Conservation (phyloP, 2,888 invertebrate genomes). For the Hymenopus coronatus region DNA sequence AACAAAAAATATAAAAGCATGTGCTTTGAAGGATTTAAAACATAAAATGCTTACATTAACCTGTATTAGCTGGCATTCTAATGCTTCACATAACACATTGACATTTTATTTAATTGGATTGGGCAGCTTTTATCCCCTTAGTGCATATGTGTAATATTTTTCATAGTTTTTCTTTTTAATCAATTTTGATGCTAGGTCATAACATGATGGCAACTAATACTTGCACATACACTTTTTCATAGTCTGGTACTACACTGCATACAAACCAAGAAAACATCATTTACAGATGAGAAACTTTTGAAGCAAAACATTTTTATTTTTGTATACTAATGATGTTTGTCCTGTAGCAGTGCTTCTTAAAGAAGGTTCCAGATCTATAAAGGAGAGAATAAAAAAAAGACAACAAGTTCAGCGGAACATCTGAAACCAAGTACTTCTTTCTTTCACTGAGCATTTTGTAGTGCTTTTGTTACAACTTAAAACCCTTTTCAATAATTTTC, state of each 20-base stretch:
- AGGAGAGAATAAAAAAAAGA: no score
- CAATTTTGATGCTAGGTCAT: background rate
- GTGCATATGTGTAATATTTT: background rate
- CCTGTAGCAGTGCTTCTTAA: background rate
- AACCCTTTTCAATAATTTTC: background rate
- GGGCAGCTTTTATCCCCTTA: background rate
- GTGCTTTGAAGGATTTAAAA: background rate
- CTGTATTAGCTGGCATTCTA: background rate
- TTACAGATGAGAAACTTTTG: background rate
- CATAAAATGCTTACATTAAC: conserved; percentile 8
- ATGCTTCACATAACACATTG: conserved; percentile 9
- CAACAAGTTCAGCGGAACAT: background rate
- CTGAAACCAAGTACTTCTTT: background rate
- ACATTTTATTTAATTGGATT: background rate
- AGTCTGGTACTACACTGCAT: background rate
- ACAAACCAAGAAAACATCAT: background rate
- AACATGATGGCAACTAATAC: background rate
- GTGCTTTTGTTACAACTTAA: background rate
- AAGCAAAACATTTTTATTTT: background rate
- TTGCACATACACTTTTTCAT: background rate
- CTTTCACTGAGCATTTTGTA: background rate
- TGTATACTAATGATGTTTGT: background rate
- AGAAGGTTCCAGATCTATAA: background rate
- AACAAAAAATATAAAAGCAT: conserved; percentile 6
- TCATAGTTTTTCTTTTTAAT: background rate